Conservation (phyloP, 2,797 vertebrate genomes). For the Alfaro cultratus region DNA sequence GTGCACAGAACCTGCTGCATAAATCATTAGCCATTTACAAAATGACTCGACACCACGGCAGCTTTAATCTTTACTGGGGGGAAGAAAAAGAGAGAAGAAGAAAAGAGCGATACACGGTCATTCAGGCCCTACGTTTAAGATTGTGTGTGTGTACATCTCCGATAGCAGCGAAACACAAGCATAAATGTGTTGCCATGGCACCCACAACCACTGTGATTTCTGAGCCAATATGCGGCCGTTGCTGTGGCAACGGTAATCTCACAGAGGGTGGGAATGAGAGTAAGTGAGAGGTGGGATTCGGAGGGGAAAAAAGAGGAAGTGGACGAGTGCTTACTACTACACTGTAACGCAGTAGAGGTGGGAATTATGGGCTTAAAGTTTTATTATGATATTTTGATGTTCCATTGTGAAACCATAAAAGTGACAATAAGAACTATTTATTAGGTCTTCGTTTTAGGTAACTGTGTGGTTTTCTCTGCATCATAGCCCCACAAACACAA, state of each 20-base stretch:
- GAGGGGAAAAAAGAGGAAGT: conserved; percentile 20
- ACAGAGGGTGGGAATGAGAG: conserved; percentile 64
- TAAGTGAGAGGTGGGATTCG: conserved; percentile 32
- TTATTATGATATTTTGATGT: no score
- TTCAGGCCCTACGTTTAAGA: conserved; percentile 3
- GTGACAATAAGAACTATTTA: no score
- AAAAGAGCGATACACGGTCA: conserved; percentile 8
- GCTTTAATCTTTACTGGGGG: conserved; percentile 57
- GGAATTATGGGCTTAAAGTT: no score
- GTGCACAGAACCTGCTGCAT: conserved; percentile 67
- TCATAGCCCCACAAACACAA: no score
- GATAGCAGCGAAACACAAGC: conserved; percentile 63
- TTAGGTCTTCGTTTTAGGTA: no score
- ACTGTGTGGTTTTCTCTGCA: no score
- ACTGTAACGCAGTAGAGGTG: neutral
- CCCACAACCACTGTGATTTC: conserved; percentile 77
- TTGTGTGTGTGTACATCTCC: conserved; percentile 32
- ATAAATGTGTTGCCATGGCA: conserved; percentile 80
- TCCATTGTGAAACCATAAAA: no score
- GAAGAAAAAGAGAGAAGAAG: conserved; percentile 1
- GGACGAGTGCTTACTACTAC: conserved; percentile 47
- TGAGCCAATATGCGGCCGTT: conserved; percentile 76
- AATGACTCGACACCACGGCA: conserved; percentile 55
- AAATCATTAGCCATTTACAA: conserved; percentile 74
- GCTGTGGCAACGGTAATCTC: conserved; percentile 81